Percentiles rank a stretch among this genome's conserved stretches.
Conservation (phyloP, 2,113 vertebrate species). For the Kryptolebias marmoratus region DNA sequence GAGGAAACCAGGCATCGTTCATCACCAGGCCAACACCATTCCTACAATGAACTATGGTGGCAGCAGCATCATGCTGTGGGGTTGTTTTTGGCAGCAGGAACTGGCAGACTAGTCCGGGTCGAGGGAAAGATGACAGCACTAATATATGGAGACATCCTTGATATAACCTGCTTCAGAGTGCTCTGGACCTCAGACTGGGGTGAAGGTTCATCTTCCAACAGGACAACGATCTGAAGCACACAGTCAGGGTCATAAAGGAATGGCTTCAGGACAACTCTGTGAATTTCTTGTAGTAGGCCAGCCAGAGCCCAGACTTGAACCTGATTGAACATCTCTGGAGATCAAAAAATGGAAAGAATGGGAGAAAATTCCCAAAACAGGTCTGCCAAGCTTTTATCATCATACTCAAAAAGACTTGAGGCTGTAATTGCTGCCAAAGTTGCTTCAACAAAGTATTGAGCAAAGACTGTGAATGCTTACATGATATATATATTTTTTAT, state of each 20-base stretch:
- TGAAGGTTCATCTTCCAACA: not conserved
- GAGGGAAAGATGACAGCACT: not conserved
- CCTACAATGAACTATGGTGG: not conserved
- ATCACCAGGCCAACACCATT: not conserved
- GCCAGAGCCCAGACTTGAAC: no score
- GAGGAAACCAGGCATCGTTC: no score
- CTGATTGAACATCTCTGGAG: not conserved
- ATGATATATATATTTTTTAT: no score
- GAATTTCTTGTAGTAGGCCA: no score
- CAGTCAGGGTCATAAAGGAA: not conserved
- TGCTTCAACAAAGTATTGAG: not conserved
- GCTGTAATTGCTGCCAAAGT: not conserved
- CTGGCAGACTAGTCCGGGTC: not conserved
- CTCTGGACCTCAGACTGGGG: not conserved
- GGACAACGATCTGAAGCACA: not conserved
- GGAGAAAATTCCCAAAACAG: not conserved
- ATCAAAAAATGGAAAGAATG: not conserved
- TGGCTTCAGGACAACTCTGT: not conserved
- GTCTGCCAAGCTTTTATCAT: no score
- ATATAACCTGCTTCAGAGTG: not conserved
- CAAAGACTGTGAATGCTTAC: not conserved
- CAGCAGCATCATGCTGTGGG: not conserved
- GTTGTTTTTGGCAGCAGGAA: not conserved
- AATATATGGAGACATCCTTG: not conserved
- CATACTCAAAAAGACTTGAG: not conserved